A percentile compares a stretch with the other conserved stretches of the same genome.
Evolutionary conservation across 2,113 vertebrate species (phyloP).

Genomic region (Poeciliopsis occidentalis): DNA sequence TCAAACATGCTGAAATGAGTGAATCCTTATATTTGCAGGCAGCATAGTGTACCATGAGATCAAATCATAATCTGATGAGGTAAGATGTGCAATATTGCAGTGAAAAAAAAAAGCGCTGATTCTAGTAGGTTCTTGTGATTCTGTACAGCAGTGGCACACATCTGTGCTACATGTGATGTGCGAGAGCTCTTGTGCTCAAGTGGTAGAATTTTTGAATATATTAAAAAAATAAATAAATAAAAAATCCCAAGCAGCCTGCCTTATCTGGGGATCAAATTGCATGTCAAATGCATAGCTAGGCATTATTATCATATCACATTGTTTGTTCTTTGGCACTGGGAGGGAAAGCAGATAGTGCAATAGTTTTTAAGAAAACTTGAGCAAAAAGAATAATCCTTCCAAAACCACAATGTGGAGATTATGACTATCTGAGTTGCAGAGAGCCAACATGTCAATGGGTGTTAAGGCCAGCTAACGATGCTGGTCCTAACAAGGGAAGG

Average conservation of each 20-base stretch:
- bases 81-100: neutral
- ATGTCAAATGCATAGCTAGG: neutral
- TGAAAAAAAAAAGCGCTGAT: neutral
- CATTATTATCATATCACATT: neutral
- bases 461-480: slow-evolving; percentile 61
- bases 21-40: too few relatives aligned
- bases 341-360: neutral
- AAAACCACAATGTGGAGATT: slow-evolving; percentile 12
- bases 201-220: too few relatives aligned
- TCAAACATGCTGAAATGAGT: too few relatives aligned
- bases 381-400: neutral
- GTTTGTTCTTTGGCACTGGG: neutral
- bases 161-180: neutral
- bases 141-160: neutral
- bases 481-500: slow-evolving; percentile 50
- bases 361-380: neutral
- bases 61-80: neutral
- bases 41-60: neutral
- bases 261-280: neutral
- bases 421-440: slow-evolving; percentile 40
- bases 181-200: too few relatives aligned
- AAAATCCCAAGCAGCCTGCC: neutral
- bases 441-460: slow-evolving; percentile 48
- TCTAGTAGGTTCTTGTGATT: neutral
- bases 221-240: too few relatives aligned